Conservation (phyloP, 1,140 invertebrate species). For the Cotesia chilonis region DNA sequence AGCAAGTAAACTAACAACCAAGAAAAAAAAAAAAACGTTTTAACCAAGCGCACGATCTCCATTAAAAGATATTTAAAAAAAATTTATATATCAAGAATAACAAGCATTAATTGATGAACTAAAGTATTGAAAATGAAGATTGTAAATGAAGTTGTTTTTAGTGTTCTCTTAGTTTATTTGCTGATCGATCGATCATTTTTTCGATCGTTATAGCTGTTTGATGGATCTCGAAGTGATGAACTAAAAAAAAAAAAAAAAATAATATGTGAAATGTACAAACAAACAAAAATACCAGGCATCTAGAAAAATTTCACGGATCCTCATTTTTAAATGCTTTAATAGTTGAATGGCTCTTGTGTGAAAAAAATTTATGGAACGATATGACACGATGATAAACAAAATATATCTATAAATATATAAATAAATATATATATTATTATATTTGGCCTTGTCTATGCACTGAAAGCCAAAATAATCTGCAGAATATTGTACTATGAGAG, state of each 20-base stretch:
- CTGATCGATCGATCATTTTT: background rate
- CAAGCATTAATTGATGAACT: background rate
- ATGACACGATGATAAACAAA: conserved; percentile 1
- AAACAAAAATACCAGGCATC: conserved; percentile 20
- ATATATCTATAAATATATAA: background rate
- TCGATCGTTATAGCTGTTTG: conserved; percentile 23
- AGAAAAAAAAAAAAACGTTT: background rate
- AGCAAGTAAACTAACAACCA: too few species aligned
- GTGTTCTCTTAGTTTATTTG: conserved; percentile 24
- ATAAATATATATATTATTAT: conserved; percentile 4
- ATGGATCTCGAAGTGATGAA: conserved; percentile 32
- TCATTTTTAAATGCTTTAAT: conserved; percentile 35
- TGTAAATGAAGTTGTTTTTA: conserved; percentile 13
- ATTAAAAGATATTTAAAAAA: background rate
- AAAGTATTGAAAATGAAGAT: background rate
- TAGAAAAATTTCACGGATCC: conserved; percentile 19
- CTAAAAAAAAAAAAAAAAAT: background rate
- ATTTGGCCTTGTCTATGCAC: conserved; percentile 30
- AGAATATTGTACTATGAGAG: background rate
- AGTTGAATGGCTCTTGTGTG: conserved; percentile 27
- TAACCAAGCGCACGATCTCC: conserved; percentile 8
- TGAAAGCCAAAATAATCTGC: conserved; percentile 18
- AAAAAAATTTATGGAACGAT: conserved; percentile 28
- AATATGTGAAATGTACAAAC: conserved; percentile 25
- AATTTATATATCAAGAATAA: background rate